Percentiles rank a stretch among this genome's conserved stretches.
phyloP scores from a whole-genome alignment of 2,888 invertebrate species.

The Eurytoma adleriae region DNA sequence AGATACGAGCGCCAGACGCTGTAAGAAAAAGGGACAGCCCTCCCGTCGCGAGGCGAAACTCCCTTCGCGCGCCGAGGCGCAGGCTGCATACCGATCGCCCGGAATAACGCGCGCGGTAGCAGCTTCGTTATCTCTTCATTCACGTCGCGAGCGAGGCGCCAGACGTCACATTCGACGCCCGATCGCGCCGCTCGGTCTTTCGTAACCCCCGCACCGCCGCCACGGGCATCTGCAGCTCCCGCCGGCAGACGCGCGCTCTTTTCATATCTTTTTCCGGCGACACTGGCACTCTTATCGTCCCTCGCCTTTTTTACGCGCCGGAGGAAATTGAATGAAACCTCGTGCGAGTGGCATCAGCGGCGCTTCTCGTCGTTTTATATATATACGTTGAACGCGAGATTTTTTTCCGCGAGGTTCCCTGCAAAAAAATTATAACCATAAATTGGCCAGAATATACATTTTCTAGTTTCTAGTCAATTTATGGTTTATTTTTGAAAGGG shows the following conservation, averaged over 20 bases:
- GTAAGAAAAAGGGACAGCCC: too few relatives aligned
- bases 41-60: background rate
- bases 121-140: conserved; percentile 55
- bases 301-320: background rate
- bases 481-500: too few relatives aligned
- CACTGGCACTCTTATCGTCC: background rate
- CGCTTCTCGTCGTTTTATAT: too few relatives aligned
- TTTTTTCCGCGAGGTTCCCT: too few relatives aligned
- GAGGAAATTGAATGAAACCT: background rate
- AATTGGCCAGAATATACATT: too few relatives aligned
- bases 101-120: conserved; percentile 44
- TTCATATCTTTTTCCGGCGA: too few relatives aligned
- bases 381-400: too few relatives aligned
- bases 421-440: too few relatives aligned
- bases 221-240: background rate
- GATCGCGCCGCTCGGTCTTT: conserved; percentile 27
- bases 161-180: conserved; percentile 38
- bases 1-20: too few relatives aligned
- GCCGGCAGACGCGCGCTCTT: background rate
- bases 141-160: conserved; percentile 54
- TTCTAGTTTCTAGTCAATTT: too few relatives aligned
- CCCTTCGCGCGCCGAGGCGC: conserved; percentile 11
- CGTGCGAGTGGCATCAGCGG: background rate
- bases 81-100: conserved; percentile 45
- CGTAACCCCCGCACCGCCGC: background rate